Conservation (phyloP, 2,797 vertebrate genomes). For the Tangara arthus region DNA sequence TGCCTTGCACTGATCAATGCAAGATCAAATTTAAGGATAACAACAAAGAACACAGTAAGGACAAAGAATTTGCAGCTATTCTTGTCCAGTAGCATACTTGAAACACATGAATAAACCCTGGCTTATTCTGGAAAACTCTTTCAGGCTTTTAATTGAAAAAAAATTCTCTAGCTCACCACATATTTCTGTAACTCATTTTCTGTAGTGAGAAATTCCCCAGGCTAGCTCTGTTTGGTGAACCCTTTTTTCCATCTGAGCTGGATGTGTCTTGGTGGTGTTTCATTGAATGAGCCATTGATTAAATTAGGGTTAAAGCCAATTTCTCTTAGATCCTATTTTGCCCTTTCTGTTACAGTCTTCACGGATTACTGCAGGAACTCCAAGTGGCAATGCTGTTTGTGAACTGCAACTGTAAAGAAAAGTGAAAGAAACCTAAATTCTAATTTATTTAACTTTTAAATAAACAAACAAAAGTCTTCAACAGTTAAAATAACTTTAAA, state of each 20-base stretch:
- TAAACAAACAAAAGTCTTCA: not conserved
- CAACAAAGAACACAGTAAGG: not conserved
- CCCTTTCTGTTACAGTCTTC: not conserved
- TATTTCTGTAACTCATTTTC: not conserved
- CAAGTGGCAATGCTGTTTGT: not conserved
- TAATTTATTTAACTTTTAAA: not conserved
- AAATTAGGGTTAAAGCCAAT: not conserved
- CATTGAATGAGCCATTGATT: not conserved
- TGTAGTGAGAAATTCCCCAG: not conserved
- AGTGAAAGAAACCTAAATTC: not conserved
- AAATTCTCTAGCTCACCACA: not conserved
- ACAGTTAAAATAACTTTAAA: not conserved
- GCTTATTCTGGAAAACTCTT: not conserved
- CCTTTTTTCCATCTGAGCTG: not conserved
- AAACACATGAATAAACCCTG: not conserved
- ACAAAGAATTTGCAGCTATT: not conserved
- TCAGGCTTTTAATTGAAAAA: not conserved
- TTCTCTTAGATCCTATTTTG: not conserved
- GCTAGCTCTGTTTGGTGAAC: not conserved
- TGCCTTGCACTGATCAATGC: not conserved
- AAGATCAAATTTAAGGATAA: not conserved
- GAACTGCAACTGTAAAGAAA: not conserved
- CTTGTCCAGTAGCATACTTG: not conserved
- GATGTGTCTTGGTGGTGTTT: not conserved
- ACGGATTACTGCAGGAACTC: not conserved